phyloP scores from a whole-genome alignment of 2,797 vertebrate species.

The Pantherophis alleghaniensis region DNA sequence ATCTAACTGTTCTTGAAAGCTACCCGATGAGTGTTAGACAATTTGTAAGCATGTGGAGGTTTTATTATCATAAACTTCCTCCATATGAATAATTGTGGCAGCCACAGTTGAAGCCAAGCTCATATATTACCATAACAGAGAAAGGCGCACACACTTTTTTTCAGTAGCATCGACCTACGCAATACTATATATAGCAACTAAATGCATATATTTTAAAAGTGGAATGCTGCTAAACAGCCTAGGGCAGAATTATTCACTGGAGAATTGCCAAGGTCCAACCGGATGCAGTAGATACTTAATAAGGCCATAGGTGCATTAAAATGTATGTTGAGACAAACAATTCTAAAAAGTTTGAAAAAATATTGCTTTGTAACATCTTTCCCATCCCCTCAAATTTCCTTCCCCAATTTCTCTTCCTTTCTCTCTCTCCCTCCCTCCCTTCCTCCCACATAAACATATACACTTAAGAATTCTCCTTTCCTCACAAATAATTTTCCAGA shows the following conservation, averaged over 20 bases:
- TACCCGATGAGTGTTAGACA: constrained; percentile 29
- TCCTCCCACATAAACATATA: not conserved
- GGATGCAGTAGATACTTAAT: not conserved
- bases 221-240: constrained; percentile 3
- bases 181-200: rapidly evolving
- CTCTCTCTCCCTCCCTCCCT: not conserved
- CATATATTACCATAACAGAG: constrained; percentile 41
- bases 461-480: not conserved
- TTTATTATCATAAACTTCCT: constrained; percentile 50
- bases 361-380: not conserved
- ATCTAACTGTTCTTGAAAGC: constrained; percentile 17
- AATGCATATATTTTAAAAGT: not conserved
- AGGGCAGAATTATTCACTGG: not conserved
- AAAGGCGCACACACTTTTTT: not conserved
- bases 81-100: constrained; percentile 49
- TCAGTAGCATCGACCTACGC: not conserved
- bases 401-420: not conserved
- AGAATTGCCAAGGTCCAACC: not conserved
- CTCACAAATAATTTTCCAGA: not conserved
- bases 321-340: not conserved
- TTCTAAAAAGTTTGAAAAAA: not conserved
- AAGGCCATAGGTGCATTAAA: not conserved
- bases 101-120: constrained; percentile 44
- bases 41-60: not conserved
- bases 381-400: not conserved